Evolutionary conservation across 2,797 vertebrate species (phyloP), one percentile per base, ranked within the genome.

Genomic region (Pempheris klunzingeri): DNA sequence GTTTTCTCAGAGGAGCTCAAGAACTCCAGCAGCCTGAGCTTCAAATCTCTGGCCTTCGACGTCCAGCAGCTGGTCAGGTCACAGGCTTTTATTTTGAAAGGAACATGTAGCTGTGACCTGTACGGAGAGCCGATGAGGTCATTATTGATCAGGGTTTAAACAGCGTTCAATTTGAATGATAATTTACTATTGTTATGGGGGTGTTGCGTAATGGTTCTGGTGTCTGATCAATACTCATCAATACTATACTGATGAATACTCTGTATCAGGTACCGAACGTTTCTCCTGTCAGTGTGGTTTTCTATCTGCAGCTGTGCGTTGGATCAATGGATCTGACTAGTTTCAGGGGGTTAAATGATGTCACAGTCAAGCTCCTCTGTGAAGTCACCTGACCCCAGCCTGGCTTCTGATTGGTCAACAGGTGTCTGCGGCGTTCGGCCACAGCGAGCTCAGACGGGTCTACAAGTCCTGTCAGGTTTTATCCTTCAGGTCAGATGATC

Each of bases 31-130:
- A 94, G 90, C 7, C 5, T 26, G 5, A 6, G 14, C 4, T 96
- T 94, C 22, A 95, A 94, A 71, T 77, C 90, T 9, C 71, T 95
- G 74, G 93, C 95, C 24, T 95, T 88, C 1, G 93, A 95, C 3
- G n/a, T 93, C 7, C 87, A 94, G 28, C 62, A 75, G 0, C 83
- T 93, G 93, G 95, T 95, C 69, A 91, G 78, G n/a, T 1, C 30
- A 17, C 0, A 14, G 24, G 47, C 73, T 65, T 65, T 69, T 54
- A 61, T 43, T 72, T 6, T 54, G 32, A 80, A 72, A 63, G 26
- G 0, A 24, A 44, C 13, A 18, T 17, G 9, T 5, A 50, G 64
- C 44, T 58, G 4, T 22, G 30, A 9, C 30, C 6, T 3, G 30
- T 32, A 32, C 6, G 30, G 30, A 32, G 6, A 32, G 4, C 30